Conservation (phyloP, 2,113 vertebrate genomes). For the Pelusios castaneus region DNA sequence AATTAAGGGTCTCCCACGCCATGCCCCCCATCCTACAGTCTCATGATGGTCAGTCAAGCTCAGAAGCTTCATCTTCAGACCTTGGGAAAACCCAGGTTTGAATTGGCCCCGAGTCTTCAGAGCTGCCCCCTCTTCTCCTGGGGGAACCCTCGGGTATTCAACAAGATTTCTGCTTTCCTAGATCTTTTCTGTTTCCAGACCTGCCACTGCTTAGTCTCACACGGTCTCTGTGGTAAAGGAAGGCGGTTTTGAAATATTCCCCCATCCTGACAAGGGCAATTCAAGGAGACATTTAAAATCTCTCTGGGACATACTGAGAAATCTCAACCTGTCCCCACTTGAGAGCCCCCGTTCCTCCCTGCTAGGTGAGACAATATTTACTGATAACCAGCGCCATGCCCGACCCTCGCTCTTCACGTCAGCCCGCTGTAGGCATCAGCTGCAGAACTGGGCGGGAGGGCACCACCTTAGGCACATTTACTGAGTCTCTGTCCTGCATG, state of each 20-base stretch:
- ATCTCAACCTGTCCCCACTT: neutral
- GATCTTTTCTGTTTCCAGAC: neutral
- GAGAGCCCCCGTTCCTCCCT: neutral
- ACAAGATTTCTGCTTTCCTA: neutral
- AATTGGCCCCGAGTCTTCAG: neutral
- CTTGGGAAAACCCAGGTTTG: neutral
- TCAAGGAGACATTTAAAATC: neutral
- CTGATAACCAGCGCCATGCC: neutral
- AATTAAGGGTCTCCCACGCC: neutral
- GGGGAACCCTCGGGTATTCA: neutral
- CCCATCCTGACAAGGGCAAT: neutral
- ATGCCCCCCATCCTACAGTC: neutral
- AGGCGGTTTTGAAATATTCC: neutral
- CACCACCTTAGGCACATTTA: conserved; percentile 63
- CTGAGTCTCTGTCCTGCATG: conserved; percentile 65
- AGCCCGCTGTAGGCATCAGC: neutral
- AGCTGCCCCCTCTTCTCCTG: neutral
- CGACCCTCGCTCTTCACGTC: neutral
- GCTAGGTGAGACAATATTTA: neutral
- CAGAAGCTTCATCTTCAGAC: neutral
- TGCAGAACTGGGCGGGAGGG: conserved; percentile 65
- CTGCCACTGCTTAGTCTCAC: neutral
- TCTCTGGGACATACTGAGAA: neutral
- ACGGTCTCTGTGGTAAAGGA: neutral
- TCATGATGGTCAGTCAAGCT: neutral